phyloP scores from a whole-genome alignment of 2,797 vertebrate species.

The Glyptemys insculpta region DNA sequence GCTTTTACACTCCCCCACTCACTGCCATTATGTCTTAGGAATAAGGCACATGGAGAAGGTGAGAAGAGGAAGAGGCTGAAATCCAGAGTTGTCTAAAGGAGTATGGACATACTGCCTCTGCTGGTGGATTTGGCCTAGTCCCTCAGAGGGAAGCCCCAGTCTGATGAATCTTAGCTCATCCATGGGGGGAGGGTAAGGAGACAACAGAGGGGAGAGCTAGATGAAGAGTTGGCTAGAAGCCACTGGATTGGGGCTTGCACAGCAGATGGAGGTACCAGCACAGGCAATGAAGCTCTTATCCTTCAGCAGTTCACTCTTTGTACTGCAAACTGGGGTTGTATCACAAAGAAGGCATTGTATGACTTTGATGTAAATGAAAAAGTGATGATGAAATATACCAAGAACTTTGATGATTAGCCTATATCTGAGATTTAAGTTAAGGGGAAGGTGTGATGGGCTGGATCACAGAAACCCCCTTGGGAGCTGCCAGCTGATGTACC shows the following conservation, averaged over 20 bases:
- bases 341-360: not conserved
- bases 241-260: not conserved
- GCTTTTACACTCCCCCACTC: too few species aligned
- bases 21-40: too few species aligned
- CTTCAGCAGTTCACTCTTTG: not conserved
- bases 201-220: not conserved
- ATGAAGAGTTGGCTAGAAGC: accelerated
- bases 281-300: not conserved
- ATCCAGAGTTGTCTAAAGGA: not conserved
- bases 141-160: not conserved
- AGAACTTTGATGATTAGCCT: not conserved
- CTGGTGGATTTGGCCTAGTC: not conserved
- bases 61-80: not conserved
- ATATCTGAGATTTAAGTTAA: not conserved
- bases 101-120: too few species aligned
- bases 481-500: too few species aligned
- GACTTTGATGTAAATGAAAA: not conserved
- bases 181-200: too few species aligned
- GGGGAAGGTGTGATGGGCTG: not conserved
- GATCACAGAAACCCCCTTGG: too few species aligned
- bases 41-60: not conserved
- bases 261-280: constrained; percentile 13
- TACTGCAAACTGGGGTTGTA: not conserved
- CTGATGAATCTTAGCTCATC: too few species aligned
- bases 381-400: not conserved